Conservation (phyloP, 2,113 vertebrate genomes). For the Blennius ocellaris region DNA sequence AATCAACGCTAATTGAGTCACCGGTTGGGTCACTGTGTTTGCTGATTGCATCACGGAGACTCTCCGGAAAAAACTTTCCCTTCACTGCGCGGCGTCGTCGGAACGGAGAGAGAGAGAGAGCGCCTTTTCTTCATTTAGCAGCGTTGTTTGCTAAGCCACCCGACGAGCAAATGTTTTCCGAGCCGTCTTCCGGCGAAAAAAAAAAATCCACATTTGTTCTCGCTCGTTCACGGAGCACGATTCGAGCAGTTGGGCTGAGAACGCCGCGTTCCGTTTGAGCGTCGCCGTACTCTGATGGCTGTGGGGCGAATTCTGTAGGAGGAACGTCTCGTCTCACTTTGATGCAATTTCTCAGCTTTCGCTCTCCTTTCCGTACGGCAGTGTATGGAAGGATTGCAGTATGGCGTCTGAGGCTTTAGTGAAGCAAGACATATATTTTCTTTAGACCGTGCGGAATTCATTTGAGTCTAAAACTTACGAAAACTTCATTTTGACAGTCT, state of each 20-base stretch:
- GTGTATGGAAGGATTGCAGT: too few relatives aligned
- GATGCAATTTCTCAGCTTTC: too few relatives aligned
- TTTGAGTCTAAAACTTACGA: too few relatives aligned
- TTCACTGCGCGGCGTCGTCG: background rate
- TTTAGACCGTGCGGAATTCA: too few relatives aligned
- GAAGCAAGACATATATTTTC: too few relatives aligned
- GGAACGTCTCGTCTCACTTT: too few relatives aligned
- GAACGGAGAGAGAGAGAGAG: too few relatives aligned
- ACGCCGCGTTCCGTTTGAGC: background rate
- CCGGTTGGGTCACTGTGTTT: background rate
- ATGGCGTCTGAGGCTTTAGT: too few relatives aligned
- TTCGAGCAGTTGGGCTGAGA: background rate
- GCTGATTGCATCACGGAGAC: conserved; percentile 11
- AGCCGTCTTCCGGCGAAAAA: background rate
- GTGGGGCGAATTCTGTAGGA: background rate
- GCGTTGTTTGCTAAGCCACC: background rate
- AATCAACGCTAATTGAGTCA: background rate
- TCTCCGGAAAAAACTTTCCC: background rate
- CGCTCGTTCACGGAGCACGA: background rate
- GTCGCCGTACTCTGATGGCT: background rate
- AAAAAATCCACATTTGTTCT: background rate
- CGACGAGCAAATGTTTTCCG: background rate
- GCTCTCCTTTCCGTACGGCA: too few relatives aligned
- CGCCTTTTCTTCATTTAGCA: conserved; percentile 1
- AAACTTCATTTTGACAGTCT: too few relatives aligned